Evolutionary conservation across 2,888 invertebrate genomes (phyloP).

Genomic region (Trichacis sp.): DNA sequence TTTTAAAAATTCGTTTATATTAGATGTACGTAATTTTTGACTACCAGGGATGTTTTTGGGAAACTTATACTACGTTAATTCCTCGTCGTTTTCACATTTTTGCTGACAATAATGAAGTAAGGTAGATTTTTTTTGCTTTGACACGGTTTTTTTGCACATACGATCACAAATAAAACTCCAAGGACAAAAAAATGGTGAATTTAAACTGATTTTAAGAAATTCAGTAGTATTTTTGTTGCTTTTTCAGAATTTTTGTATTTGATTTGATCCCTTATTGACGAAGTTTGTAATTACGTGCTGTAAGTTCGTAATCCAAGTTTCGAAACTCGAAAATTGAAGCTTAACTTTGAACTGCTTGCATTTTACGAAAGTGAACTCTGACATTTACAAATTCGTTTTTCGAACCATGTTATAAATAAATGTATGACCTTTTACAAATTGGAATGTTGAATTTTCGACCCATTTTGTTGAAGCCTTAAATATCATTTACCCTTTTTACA

Average conservation of each 20-base stretch:
- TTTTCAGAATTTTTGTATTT: too few species aligned
- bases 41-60: constrained; percentile 61
- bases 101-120: constrained; percentile 62
- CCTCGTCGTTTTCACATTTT: constrained; percentile 67
- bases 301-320: neutral
- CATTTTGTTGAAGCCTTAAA: too few species aligned
- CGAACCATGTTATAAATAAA: too few species aligned
- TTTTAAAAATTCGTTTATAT: too few species aligned
- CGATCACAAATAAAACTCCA: neutral
- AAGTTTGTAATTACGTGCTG: neutral
- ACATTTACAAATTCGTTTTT: neutral
- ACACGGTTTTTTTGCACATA: constrained; percentile 22
- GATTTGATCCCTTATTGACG: neutral
- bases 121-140: constrained; percentile 42
- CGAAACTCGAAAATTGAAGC: neutral
- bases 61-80: constrained; percentile 59
- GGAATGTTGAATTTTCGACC: too few species aligned
- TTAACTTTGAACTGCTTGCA: neutral
- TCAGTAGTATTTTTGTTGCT: too few species aligned
- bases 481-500: neutral
- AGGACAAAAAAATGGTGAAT: too few species aligned
- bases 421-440: too few species aligned
- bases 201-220: too few species aligned
- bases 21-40: too few species aligned
- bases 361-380: neutral